phyloP scores from a whole-genome alignment of 2,113 vertebrate species.

The Mustelus asterias region DNA sequence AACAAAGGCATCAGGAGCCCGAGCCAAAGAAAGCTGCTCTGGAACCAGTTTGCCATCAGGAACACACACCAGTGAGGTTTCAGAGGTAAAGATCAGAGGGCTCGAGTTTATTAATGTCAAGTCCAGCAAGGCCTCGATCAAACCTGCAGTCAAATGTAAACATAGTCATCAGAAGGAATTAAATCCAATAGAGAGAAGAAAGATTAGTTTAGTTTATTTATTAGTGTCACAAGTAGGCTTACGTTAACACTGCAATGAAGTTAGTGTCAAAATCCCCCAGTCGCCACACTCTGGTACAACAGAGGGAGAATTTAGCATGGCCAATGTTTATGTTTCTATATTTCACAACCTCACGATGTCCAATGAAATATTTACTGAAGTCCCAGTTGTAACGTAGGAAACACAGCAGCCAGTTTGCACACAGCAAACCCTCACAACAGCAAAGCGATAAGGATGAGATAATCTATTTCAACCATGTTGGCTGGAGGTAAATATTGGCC shows the following conservation, averaged over 20 bases:
- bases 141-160: slow-evolving; percentile 51
- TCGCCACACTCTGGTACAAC: no score
- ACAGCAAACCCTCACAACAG: background rate
- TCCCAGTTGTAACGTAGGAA: background rate
- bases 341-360: background rate
- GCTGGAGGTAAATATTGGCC: background rate
- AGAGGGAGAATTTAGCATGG: no score
- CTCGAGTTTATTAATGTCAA: slow-evolving; percentile 76
- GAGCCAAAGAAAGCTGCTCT: slow-evolving; percentile 59
- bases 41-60: slow-evolving; percentile 64
- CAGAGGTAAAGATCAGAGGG: slow-evolving; percentile 64
- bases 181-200: background rate
- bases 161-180: background rate
- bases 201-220: no score
- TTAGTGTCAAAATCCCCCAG: no score
- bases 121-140: slow-evolving; percentile 63
- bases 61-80: slow-evolving; percentile 70
- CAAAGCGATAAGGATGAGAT: background rate
- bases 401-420: background rate
- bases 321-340: background rate
- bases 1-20: slow-evolving; percentile 61
- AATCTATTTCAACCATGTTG: background rate
- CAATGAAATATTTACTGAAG: background rate
- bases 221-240: no score
- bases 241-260: no score